Percentiles rank a stretch among this genome's conserved stretches.
Conservation (phyloP, 2,113 vertebrate species). For the Odocoileus hemionus region DNA sequence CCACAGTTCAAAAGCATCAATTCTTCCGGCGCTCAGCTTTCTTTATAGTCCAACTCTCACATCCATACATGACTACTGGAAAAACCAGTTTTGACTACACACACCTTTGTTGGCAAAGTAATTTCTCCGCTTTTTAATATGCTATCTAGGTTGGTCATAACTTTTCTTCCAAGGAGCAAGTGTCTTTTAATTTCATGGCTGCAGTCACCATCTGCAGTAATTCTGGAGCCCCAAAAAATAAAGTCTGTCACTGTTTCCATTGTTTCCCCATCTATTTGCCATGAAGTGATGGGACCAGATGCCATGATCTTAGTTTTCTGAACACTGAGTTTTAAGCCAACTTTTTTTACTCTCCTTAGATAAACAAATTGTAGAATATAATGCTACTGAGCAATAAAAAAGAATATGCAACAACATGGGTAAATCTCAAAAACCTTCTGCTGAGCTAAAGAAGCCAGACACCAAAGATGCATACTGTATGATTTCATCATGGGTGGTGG, state of each 20-base stretch:
- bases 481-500: background rate
- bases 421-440: background rate
- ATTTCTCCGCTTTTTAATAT: background rate
- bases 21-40: rapidly evolving
- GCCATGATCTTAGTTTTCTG: background rate
- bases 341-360: background rate
- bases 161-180: background rate
- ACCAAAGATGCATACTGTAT: background rate
- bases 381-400: background rate
- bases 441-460: background rate
- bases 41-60: background rate
- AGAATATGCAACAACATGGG: background rate
- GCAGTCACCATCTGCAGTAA: background rate
- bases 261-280: background rate
- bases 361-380: background rate
- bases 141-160: background rate
- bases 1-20: background rate
- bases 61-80: background rate
- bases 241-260: background rate
- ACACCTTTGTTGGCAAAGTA: background rate
- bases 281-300: background rate
- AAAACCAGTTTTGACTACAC: background rate
- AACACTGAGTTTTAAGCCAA: background rate
- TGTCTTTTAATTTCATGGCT: background rate
- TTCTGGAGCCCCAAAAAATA: background rate